Evolutionary conservation across 2,797 vertebrate genomes (phyloP), one percentile per base, ranked within the genome.

Genomic region (Falco peregrinus): DNA sequence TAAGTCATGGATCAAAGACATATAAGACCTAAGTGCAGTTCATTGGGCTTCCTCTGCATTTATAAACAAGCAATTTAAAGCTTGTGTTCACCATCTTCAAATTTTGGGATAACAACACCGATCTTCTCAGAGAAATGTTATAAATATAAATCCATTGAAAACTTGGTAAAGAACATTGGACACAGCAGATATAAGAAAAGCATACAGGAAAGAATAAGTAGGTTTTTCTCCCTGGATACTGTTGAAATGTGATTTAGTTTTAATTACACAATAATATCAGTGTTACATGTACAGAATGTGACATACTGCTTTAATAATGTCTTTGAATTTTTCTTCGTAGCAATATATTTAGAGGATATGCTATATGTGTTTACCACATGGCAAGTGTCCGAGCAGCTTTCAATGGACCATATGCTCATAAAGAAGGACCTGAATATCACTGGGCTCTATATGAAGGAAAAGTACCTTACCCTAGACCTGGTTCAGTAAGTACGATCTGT

Each of bases 291-390:
- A 60, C 25, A 73, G 37, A 83, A 71, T 47, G 48, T 68, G 48
- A 48, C 31, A 37, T 68, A 45, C 8, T 64, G 7, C 5, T 85
- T 77, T 74, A 89, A 68, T 63, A 73, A 56, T 47, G 9, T 11
- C 14, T 95, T 67, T 86, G 37, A 73, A 96, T 95, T 96, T 86
- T 84, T 9, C 82, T 95, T 96, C 77, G 22, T n/a, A 98, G 98
- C 94, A 98, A 98, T 28, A 98, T 99, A 93, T 99, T 99, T 97
- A 99, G 99, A 97, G 99, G 99, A 31, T 99, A 99, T 67, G 99
- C 99, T 22, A 82, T 99, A 90, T 99, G 99, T 95, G 98, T 99
- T 91, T 99, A 99, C 92, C 98, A 98, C 85, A 99, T 99, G 99
- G 98, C 99, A 20, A 99, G 99, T 61, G 98, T 99, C 78, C 98